Evolutionary conservation across 64 coral and sea anemone species (phyloP).

Genomic region (Exaiptasia diaphana): DNA sequence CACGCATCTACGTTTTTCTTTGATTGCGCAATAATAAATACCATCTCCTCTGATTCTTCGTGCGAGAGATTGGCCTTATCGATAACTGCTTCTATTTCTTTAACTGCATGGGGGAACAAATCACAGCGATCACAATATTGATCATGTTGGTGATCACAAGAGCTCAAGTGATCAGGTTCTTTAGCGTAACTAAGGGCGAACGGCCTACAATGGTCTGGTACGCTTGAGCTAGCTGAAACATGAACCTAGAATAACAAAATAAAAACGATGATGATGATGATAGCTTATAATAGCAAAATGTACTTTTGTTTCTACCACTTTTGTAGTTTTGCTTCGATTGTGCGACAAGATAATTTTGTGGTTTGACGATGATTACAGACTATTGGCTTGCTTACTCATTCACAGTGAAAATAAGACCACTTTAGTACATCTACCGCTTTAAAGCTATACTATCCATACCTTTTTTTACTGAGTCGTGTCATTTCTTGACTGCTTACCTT

Average conservation of each 20-base stretch:
- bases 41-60: background rate
- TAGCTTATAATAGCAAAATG: background rate
- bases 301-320: background rate
- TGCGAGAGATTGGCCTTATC: background rate
- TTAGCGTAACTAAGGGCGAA: constrained; percentile 17
- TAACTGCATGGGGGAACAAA: background rate
- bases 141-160: constrained; percentile 31
- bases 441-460: background rate
- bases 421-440: background rate
- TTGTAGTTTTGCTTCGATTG: background rate
- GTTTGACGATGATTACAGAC: background rate
- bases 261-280: background rate
- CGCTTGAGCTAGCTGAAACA: background rate
- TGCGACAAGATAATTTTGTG: background rate
- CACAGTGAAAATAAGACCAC: background rate
- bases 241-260: constrained; percentile 21
- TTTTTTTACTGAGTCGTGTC: background rate
- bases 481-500: background rate
- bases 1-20: background rate
- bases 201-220: constrained; percentile 20
- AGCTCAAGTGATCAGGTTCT: background rate
- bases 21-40: background rate
- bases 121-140: background rate
- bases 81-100: background rate
- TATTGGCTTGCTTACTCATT: too few species aligned